Percentiles rank a stretch among this genome's conserved stretches.
These are phyloP conservation scores for Pangasianodon gigas DNA, from an alignment of 2,113 vertebrate genomes.

Conservation along the genomic window DNA sequence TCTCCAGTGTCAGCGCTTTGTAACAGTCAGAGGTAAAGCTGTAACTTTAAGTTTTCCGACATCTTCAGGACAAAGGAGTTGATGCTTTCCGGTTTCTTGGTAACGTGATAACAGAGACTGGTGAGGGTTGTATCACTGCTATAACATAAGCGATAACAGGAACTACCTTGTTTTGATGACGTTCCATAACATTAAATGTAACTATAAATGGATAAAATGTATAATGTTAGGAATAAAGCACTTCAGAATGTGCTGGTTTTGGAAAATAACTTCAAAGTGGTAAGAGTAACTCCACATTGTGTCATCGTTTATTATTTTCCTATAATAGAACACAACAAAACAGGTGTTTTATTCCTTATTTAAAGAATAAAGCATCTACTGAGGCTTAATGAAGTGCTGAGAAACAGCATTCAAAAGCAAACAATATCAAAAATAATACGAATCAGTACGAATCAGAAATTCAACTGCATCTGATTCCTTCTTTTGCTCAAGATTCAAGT, in stretches of 20 bases:
- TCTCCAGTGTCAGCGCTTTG: neutral
- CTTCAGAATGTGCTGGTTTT: neutral
- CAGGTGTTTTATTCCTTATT: neutral
- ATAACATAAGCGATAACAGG: neutral
- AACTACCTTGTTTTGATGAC: neutral
- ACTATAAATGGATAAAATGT: neutral
- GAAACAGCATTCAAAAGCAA: neutral
- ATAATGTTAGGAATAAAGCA: neutral
- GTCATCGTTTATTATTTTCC: neutral
- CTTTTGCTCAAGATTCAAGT: neutral
- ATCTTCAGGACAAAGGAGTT: neutral
- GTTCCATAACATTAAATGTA: neutral
- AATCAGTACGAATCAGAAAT: neutral
- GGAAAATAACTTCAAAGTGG: neutral
- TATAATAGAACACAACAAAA: neutral
- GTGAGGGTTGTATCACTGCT: neutral
- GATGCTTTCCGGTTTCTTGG: neutral
- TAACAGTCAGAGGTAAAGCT: neutral
- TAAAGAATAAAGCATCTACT: neutral
- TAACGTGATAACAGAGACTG: neutral
- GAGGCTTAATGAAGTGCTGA: neutral
- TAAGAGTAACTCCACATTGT: neutral
- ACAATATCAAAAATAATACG: neutral
- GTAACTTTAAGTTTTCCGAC: neutral
- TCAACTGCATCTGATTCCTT: neutral